Evolutionary conservation across 1,140 invertebrate genomes (phyloP).

Genomic region (Ruditapes philippinarum): DNA sequence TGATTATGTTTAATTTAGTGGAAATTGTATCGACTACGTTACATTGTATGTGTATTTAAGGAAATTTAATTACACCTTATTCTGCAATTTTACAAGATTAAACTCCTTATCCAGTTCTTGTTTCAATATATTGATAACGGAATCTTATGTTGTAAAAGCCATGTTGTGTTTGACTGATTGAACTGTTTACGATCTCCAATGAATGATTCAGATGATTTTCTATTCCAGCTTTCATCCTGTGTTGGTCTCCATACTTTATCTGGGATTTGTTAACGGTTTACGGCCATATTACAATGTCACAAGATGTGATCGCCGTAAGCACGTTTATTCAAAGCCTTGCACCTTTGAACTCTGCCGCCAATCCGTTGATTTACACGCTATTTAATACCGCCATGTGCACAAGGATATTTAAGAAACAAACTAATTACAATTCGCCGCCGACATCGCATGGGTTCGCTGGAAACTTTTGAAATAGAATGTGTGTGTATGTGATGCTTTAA

Average conservation of each 20-base stretch:
- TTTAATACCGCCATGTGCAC: conserved; percentile 89
- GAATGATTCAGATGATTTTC: conserved; percentile 40
- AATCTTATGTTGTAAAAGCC: too few relatives aligned
- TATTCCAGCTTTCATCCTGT: conserved; percentile 95
- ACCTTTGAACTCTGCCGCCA: conserved; percentile 97
- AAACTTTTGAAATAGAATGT: too few relatives aligned
- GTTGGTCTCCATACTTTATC: conserved; percentile 98
- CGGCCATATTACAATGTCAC: conserved; percentile 92
- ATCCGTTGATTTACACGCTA: conserved; percentile 97
- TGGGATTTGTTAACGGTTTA: conserved; percentile 97
- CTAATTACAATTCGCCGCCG: conserved; percentile 44
- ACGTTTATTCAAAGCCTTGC: conserved; percentile 97
- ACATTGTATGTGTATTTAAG: too few relatives aligned
- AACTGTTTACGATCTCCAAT: too few relatives aligned
- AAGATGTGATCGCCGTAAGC: conserved; percentile 93
- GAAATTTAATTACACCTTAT: too few relatives aligned
- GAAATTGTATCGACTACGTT: too few relatives aligned
- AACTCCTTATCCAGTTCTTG: too few relatives aligned
- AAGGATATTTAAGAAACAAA: conserved; percentile 48
- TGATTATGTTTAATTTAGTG: too few relatives aligned
- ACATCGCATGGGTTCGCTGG: background rate
- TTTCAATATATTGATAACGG: too few relatives aligned
- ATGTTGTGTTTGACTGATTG: too few relatives aligned
- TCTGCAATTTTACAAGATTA: too few relatives aligned
- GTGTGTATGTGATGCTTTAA: too few relatives aligned